Conservation (phyloP, 2,113 vertebrate species). For the Hypomesus transpacificus region DNA sequence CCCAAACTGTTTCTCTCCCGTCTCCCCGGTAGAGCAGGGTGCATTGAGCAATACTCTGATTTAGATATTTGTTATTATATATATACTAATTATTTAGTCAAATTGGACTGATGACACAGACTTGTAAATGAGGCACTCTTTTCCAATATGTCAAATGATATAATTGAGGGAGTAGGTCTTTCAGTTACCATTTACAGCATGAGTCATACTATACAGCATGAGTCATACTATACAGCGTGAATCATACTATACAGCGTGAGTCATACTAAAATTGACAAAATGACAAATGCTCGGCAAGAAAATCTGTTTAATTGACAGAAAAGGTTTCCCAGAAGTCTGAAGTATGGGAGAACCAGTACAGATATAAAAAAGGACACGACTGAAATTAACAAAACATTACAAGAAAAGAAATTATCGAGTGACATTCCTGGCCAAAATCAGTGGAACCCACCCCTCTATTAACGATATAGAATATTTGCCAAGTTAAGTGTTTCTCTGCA, state of each 20-base stretch:
- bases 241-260: not conserved
- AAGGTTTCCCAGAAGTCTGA: conserved; percentile 9
- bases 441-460: too few species aligned
- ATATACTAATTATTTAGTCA: too few species aligned
- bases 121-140: conserved; percentile 34
- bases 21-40: too few species aligned
- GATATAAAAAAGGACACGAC: conserved; percentile 23
- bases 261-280: conserved; percentile 8
- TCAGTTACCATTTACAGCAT: not conserved
- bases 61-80: too few species aligned
- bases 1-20: not conserved
- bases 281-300: conserved; percentile 32
- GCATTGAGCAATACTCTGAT: too few species aligned
- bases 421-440: conserved; percentile 24
- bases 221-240: not conserved
- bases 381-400: conserved; percentile 34
- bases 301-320: conserved; percentile 53
- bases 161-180: not conserved
- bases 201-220: not conserved
- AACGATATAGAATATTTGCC: too few species aligned
- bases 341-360: conserved; percentile 16
- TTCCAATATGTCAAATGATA: not conserved
- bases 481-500: not conserved
- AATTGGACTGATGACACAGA: not conserved
- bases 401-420: conserved; percentile 22